These are phyloP conservation scores for Drosophila nannoptera DNA, from an alignment of 1,140 invertebrate genomes.

Conservation along the genomic window DNA sequence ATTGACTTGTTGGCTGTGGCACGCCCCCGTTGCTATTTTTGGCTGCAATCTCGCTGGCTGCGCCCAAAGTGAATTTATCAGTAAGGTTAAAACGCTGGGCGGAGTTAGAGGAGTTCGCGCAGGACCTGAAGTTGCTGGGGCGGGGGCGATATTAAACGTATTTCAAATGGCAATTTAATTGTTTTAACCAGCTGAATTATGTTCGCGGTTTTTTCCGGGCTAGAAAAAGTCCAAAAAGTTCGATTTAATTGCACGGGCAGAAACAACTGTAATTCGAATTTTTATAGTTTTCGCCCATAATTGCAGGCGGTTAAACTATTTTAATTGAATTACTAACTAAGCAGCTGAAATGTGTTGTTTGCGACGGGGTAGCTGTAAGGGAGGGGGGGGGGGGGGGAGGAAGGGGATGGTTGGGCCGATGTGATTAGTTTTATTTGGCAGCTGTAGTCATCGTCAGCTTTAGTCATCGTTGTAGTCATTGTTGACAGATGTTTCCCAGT, in stretches of 20 bases:
- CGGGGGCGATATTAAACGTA: neutral
- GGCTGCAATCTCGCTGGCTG: slow-evolving; percentile 9
- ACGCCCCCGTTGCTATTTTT: slow-evolving; percentile 42
- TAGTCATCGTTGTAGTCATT: no score
- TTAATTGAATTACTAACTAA: slow-evolving; percentile 23
- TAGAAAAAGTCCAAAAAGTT: neutral
- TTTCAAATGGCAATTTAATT: slow-evolving; percentile 27
- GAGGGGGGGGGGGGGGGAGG: neutral
- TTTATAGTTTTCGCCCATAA: slow-evolving; percentile 1
- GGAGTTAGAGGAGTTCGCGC: neutral
- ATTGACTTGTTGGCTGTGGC: slow-evolving; percentile 53
- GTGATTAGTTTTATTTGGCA: no score
- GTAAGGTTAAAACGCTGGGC: slow-evolving; percentile 36
- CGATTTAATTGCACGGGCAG: slow-evolving; percentile 21
- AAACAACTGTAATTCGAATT: neutral
- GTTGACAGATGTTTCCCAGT: no score
- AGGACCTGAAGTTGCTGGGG: no score
- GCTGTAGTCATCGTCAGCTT: no score
- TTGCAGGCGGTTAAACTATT: slow-evolving; percentile 5
- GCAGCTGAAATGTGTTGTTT: neutral
- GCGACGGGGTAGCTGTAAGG: neutral
- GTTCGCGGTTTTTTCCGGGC: slow-evolving; percentile 8
- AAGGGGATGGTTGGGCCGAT: no score
- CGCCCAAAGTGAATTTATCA: slow-evolving; percentile 52
- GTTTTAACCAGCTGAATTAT: slow-evolving; percentile 14